Evolutionary conservation across 2,113 vertebrate genomes (phyloP), one percentile per base, ranked within the genome.

Genomic region (Zapornia atra): DNA sequence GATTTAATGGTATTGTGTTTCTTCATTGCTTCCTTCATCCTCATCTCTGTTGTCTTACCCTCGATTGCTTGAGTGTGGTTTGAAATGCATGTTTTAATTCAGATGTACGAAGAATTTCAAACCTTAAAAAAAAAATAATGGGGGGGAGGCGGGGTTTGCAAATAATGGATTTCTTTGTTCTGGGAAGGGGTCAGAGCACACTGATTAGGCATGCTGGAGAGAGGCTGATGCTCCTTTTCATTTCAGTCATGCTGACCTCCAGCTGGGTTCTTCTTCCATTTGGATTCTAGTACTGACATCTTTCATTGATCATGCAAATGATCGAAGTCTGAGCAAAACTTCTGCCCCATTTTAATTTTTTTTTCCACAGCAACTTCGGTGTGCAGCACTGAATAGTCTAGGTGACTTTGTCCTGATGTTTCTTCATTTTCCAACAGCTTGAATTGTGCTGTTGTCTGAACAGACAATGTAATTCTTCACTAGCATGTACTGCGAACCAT

Each of bases 1-100:
- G 50, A 94, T 94, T 95, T 96, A 86, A 65, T 94, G 70, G 57
- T 80, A 15, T 60, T 93, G 53, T 90, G 86, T 94, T 93, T 93
- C 71, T 83, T 76, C 40, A 53, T 91, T 90, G 60, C 68, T 31
- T 71, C 61, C 91, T 82, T 82, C 65, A 79, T 5, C 25, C 69
- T 91, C 31, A 1, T 82, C 40, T 91, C 46, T 2, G 1, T 82
- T 78, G 69, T 79, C 65, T 63, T 72, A 40, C 40, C 13, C 28
- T 78, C 73, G 36, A 1, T 46, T 84, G 57, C 57, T 91, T 73
- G 73, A 69, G 77, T 79, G 50, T 2, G 10, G 18, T 76, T 75
- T 76, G 92, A 76, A 92, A 86, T 57, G 56, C 71, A 26, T 75
- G 18, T 76, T 85, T 86, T 82, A 69, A 82, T 93, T 79, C 70